Base-by-base conservation (phyloP, 2,797 vertebrate genomes). In the Sphaeramia orbicularis region DNA sequence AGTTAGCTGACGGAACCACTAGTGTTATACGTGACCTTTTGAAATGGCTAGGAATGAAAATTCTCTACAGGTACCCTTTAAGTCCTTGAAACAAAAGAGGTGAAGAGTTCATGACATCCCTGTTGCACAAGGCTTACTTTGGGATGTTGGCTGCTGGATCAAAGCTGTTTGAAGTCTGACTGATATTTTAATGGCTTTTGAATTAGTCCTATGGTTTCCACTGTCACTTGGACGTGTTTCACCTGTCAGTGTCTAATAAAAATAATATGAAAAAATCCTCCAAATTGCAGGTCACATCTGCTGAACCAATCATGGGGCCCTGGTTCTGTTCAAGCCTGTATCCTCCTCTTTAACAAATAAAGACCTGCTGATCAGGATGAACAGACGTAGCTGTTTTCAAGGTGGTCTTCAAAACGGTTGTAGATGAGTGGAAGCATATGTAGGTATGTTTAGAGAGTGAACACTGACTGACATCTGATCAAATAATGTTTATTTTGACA, bases 321-420 rank as follows among this genome's bases (percentile, higher is more conserved):
- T 8, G n/a, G 21, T 0, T 45, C 24, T 30, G 69, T 77, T 72
- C 58, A 51, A 50, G 59, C 35, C 49, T 21, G 48, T 45, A 42
- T 65, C 65, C 62, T 75, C 62, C 58, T 67, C 14, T 16, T 40
- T 53, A 36, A 41, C 9, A 3, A 1, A 35, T 35, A 35, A 35
- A 35, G 32, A 58, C 27, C 49, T 58, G n/a, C 15, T 64, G 35
- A 58, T 61, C 37, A 10, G 21, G 40, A 27, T 7, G 6, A 60
- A 53, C 14, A 44, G 4, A 44, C 19, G 8, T 58, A 59, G 55
- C 70, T 71, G 44, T 65, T 59, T 76, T 14, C 56, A 12, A 63
- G 76, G 53, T 15, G 19, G 32, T 62, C 47, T 54, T 35, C 36
- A 63, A 72, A 80, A 60, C 21, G 58, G 43, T 57, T 78, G 57